phyloP scores from a whole-genome alignment of 2,888 invertebrate species.

The Troides helena region DNA sequence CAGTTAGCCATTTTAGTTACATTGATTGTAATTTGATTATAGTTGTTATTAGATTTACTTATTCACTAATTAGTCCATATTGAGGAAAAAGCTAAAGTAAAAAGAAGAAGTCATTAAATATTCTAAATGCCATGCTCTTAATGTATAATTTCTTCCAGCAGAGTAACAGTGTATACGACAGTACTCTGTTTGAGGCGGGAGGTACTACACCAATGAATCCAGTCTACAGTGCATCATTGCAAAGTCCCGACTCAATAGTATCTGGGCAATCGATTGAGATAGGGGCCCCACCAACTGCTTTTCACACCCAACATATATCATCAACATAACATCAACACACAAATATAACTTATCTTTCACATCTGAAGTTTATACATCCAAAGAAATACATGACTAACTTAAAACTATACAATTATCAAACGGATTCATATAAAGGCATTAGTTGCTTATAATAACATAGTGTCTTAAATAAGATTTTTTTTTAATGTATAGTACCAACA shows the following conservation, averaged over 20 bases:
- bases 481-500: background rate
- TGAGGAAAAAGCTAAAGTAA: too few species aligned
- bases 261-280: constrained; percentile 72
- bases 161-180: constrained; percentile 87
- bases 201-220: constrained; percentile 84
- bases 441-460: constrained; percentile 27
- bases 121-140: background rate
- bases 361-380: constrained; percentile 43
- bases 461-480: constrained; percentile 10
- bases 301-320: constrained; percentile 54
- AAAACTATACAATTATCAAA: constrained; percentile 33
- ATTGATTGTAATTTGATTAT: too few species aligned
- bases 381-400: constrained; percentile 44
- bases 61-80: too few species aligned
- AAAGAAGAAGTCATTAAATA: background rate
- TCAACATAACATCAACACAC: constrained; percentile 63
- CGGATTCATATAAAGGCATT: constrained; percentile 26
- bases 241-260: constrained; percentile 86
- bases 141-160: constrained; percentile 52
- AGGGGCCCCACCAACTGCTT: constrained; percentile 48
- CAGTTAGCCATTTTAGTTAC: too few species aligned
- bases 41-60: too few species aligned
- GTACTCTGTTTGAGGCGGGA: constrained; percentile 84
- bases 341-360: constrained; percentile 21
- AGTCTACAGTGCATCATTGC: constrained; percentile 84